Evolutionary conservation across 2,888 invertebrate species (phyloP), one percentile per base, ranked within the genome.

Genomic region (Heliconius cydno): DNA sequence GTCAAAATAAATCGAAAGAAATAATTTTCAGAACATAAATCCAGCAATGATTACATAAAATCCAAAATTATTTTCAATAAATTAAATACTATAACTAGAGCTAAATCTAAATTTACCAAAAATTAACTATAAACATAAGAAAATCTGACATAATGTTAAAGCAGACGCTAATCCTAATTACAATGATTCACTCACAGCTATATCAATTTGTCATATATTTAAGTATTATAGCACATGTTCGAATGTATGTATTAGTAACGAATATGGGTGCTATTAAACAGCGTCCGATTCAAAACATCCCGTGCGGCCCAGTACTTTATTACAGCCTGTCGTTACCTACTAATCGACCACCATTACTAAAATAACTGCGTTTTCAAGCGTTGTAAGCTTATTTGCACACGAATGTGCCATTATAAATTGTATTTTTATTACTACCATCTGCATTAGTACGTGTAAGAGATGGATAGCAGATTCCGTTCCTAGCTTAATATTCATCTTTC

Each of bases 201-300:
- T 65, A 75, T 75, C 75, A 75, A 75, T 75, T 75, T 75, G 75
- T 66, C 75, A 41, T 77, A 65, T 72, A 80, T 76, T 76, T 77
- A 82, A 80, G 72, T 41, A 57, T 70, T 77, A 67, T 63, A 63
- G 78, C 80, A 80, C 82, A 81, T 80, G 79, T 82, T 81, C 76
- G 63, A 79, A 71, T 78, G 80, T 79, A 82, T 79, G 81, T 82
- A 80, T 81, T 81, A 76, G 77, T 82, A 93, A 93, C 90, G 93
- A 93, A 92, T 93, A 93, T 91, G 90, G 90, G 85, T 86, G 88
- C 90, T 88, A 91, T 92, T 93, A 94, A 94, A 93, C 88, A 89
- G 90, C 90, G 90, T 90, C 91, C 93, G 92, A 93, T 94, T 92
- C 94, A 92, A 91, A 94, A 94, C 94, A 94, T 94, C 94, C 94